phyloP scores from a whole-genome alignment of 2,113 vertebrate species.

The Brachypodius melanocephalos region DNA sequence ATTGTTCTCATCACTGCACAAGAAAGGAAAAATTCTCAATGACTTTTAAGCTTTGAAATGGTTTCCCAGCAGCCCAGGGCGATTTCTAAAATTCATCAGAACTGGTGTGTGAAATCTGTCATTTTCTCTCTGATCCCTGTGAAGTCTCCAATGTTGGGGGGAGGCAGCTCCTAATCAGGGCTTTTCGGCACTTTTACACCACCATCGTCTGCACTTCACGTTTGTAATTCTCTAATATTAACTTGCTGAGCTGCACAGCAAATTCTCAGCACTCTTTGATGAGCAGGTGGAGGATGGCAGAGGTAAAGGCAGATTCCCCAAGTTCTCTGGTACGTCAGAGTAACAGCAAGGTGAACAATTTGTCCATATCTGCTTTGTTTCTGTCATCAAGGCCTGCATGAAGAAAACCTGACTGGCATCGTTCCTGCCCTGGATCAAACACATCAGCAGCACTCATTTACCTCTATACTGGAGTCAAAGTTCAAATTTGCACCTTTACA shows the following conservation, averaged over 20 bases:
- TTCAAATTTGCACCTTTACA: not conserved
- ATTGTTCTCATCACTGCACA: not conserved
- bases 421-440: not conserved
- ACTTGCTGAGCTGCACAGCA: not conserved
- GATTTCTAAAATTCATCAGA: conserved; percentile 13
- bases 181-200: not conserved
- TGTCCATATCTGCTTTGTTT: not conserved
- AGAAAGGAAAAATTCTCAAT: conserved; percentile 2
- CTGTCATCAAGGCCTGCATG: not conserved
- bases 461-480: not conserved
- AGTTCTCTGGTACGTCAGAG: not conserved
- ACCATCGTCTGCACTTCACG: not conserved
- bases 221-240: not conserved
- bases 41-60: not conserved
- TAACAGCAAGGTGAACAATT: not conserved
- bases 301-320: not conserved
- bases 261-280: not conserved
- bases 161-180: not conserved
- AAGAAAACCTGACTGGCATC: not conserved
- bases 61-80: not conserved
- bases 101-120: not conserved
- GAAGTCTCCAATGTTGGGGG: not conserved
- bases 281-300: not conserved
- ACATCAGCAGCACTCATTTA: not conserved
- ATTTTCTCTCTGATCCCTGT: not conserved